phyloP scores from a whole-genome alignment of 2,888 invertebrate species.

The Eilema caniola region DNA sequence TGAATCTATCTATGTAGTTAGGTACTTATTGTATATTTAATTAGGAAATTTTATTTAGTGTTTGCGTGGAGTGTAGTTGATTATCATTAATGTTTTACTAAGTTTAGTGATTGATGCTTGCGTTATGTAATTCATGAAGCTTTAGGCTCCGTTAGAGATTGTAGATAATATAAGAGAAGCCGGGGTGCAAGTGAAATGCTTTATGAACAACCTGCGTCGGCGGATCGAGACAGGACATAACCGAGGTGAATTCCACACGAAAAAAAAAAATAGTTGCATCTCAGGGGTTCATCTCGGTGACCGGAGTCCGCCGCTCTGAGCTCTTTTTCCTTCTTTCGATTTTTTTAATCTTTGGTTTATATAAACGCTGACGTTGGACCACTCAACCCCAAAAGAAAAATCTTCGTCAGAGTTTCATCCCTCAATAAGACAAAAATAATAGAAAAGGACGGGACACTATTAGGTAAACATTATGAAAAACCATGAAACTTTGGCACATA shows the following conservation, averaged over 20 bases:
- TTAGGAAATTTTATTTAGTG: constrained; percentile 17
- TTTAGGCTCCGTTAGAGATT: neutral
- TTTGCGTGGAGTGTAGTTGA: neutral
- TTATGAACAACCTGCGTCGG: no score
- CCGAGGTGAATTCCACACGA: no score
- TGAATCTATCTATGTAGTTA: constrained; percentile 1
- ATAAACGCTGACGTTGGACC: neutral
- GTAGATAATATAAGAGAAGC: neutral
- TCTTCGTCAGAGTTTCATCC: neutral
- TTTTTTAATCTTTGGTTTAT: neutral
- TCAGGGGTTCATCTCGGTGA: neutral
- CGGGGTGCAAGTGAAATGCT: no score
- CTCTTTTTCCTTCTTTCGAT: neutral
- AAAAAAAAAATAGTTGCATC: neutral
- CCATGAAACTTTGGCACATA: neutral
- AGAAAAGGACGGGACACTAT: neutral
- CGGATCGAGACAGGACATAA: no score
- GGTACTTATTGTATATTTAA: constrained; percentile 17
- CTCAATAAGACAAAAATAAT: neutral
- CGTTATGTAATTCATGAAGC: no score
- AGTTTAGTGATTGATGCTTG: neutral
- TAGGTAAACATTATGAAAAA: no score
- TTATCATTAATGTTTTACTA: neutral
- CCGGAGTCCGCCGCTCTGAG: no score
- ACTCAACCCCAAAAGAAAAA: neutral